Evolutionary conservation across 1,140 invertebrate species (phyloP).

Genomic region (Solenopsis fugax): DNA sequence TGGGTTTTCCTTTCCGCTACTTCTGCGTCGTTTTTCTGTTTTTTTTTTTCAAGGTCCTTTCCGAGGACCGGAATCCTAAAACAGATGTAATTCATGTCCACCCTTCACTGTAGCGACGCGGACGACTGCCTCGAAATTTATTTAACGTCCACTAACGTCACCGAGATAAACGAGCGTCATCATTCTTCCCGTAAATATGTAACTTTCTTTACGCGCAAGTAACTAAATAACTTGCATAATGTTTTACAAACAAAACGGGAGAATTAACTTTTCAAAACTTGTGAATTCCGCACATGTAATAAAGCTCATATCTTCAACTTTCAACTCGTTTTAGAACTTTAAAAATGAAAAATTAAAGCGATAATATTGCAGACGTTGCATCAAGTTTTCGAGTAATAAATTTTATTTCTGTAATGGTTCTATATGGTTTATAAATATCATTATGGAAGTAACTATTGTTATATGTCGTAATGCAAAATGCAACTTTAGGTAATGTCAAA

Average conservation of each 20-base stretch:
- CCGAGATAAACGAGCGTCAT: conserved; percentile 48
- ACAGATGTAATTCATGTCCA: conserved; percentile 61
- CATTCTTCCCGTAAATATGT: conserved; percentile 46
- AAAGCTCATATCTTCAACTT: not conserved
- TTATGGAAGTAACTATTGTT: not conserved
- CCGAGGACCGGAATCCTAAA: conserved; percentile 38
- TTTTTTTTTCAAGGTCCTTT: conserved; percentile 3
- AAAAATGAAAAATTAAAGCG: not conserved
- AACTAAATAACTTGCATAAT: conserved; percentile 17
- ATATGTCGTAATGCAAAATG: not conserved
- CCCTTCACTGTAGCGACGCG: conserved; percentile 32
- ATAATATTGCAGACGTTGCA: not conserved
- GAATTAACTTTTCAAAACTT: not conserved
- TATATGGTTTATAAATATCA: not conserved
- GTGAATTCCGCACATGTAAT: not conserved
- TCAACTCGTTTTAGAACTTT: not conserved
- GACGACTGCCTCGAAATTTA: conserved; percentile 49
- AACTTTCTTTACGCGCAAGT: conserved; percentile 26
- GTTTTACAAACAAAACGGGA: not conserved
- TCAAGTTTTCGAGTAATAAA: not conserved
- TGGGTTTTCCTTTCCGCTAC: not conserved
- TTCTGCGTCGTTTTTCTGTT: conserved; percentile 18
- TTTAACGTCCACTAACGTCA: conserved; percentile 56
- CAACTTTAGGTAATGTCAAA: not conserved
- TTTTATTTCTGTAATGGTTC: not conserved